Base-by-base conservation (phyloP, 2,797 vertebrate genomes). In the Merluccius polli region DNA sequence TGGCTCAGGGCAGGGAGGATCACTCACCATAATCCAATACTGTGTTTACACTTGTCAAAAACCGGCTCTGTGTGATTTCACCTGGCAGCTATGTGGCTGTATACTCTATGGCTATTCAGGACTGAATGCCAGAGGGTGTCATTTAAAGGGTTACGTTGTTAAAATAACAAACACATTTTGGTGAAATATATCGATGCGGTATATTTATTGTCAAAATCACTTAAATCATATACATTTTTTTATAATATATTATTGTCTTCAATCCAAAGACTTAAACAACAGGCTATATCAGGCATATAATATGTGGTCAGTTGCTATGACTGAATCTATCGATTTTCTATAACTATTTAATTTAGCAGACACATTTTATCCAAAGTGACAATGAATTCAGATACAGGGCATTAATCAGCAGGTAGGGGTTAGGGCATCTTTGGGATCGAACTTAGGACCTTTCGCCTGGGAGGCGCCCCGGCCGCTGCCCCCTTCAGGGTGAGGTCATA, bases 1-100 rank as follows among this genome's bases (percentile, higher is more conserved):
- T 81, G 77, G 48, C 21, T 59, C 21, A 48, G 48, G 48, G 18
- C 48, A 59, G 18, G 21, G n/a, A n/a, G 72, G 29, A 77, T 76
- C 36, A 75, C 30, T 65, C 63, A 41, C 24, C 65, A 29, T 59
- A 74, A 75, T 75, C 31, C 24, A 31, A 74, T 59, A 74, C 30
- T 38, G 38, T 18, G 67, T 63, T 59, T 9, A 67, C 32, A 35
- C 18, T 29, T 48, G 71, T 70, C 52, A 21, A 9, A 3, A 24
- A 30, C 65, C 30, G 65, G 7, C 9, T 24, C n/a, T 65, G 63
- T 65, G 63, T 24, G n/a, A 27, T 48, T 48, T 48, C 44, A 15
- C 0, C 16, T 2, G 15, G 21, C 48, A 59, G 48, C 48, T n/a
- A 59, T 59, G 21, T n/a, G 44, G 44, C 44, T 48, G 15, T 18